Evolutionary conservation across 1,140 invertebrate species (phyloP), one percentile per base, ranked within the genome.

Genomic region (Akabosia matsudoensis): DNA sequence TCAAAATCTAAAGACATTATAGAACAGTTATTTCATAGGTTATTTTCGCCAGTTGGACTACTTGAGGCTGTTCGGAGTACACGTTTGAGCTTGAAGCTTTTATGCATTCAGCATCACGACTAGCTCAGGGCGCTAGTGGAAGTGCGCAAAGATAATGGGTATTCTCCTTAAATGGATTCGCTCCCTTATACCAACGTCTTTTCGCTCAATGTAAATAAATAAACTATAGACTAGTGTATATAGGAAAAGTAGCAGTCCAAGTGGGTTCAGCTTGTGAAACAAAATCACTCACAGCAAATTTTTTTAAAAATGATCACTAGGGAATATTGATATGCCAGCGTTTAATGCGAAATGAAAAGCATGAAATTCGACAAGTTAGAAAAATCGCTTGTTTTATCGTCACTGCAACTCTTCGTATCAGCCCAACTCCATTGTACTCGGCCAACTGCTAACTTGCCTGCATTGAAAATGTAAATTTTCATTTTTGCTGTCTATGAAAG

Each of bases 161-260:
- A 67, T 67, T 67, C 31, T 28, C 61, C 61, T 67, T 67, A 67
- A 67, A 67, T 67, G 61, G 61, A 67, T 30, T 67, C 61, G 10
- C 31, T 67, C 61, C 28, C 61, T 67, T 67, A 67, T 22, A 56
- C 24, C 54, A 45, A 18, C 37, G 18, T 45, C 37, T 45, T 45
- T 45, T 45, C 37, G 7, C 37, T 45, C 37, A 10, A 45, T 18
- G 7, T 18, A n/a, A n/a, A 45, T 18, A 10, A 18, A 45, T 7
- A 45, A 45, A 7, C 37, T 18, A 45, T 45, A n/a, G n/a, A n/a
- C n/a, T n/a, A n/a, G n/a, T n/a, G n/a, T 45, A 45, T 45, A 18
- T 18, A 45, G 37, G 7, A 18, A 18, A 16, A 13, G 24, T 61
- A n/a, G 24, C n/a, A 61, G 14, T 24, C 4, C 13, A 7, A 10